Base-by-base conservation (phyloP, 2,797 vertebrate species). In the Premnoplex brunnescens region DNA sequence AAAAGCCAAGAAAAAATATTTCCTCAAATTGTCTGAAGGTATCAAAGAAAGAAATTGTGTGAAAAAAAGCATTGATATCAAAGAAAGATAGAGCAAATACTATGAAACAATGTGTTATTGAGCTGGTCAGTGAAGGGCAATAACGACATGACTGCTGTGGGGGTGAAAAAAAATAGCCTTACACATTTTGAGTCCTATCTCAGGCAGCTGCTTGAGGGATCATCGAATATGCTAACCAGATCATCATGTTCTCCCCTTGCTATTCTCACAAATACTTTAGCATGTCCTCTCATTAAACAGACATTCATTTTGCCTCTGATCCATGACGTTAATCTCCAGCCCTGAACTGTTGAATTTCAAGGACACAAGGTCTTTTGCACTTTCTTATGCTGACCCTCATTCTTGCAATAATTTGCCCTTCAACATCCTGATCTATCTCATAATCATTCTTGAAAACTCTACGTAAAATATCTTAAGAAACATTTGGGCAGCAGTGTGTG, bases 171-270 rank as follows among this genome's bases (percentile, higher is more conserved):
- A 58, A 82, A 59, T 89, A 78, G 43, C 52, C 23, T 75, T 34
- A 63, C 9, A 52, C 5, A 2, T 85, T 90, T 75, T 74, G 34
- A 87, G 52, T 66, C n/a, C 37, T 60, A 56, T 83, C 19, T 76
- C 44, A 77, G 58, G 52, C 69, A 95, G 58, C 79, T 95, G 72
- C 62, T 88, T 80, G 73, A 78, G 37, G 49, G 69, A 86, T 88
- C 82, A 83, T 28, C 5, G 0, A 68, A 51, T 73, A 75, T 28
- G 49, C 39, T 51, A 58, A 68, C 21, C 49, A 91, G 49, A 68
- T 92, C 60, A 74, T 67, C 56, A 34, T 46, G 24, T 62, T 62
- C 76, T 68, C 56, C n/a, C 51, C n/a, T 59, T 75, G 76, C 64
- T 72, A 60, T 56, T 92, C 73, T 94, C 62, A 85, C 76, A 83